phyloP scores from a whole-genome alignment of 1,140 invertebrate genomes.

The Pemphigus obesinymphae region DNA sequence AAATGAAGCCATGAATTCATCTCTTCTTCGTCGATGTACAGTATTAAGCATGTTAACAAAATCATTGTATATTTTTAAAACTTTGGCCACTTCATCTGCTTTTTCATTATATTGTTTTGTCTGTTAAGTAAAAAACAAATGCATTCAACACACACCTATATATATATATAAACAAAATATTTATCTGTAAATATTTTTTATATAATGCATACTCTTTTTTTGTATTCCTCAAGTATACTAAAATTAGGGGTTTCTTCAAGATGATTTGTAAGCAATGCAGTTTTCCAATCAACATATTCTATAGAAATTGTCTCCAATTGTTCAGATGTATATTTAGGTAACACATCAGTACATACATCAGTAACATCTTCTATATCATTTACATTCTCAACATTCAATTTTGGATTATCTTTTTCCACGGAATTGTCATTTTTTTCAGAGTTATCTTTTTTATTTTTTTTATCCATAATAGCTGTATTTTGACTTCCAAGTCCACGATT shows the following conservation, averaged over 20 bases:
- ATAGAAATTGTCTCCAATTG: conserved; percentile 63
- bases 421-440: conserved; percentile 57
- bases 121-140: conserved; percentile 50
- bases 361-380: conserved; percentile 49
- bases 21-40: conserved; percentile 61
- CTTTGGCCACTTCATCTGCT: conserved; percentile 73
- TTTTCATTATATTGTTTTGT: conserved; percentile 70
- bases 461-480: conserved; percentile 59
- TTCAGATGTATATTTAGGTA: conserved; percentile 62
- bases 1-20: conserved; percentile 90
- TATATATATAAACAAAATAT: not conserved
- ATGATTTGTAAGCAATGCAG: conserved; percentile 51
- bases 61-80: conserved; percentile 72
- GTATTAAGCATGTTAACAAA: conserved; percentile 70
- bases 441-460: no score
- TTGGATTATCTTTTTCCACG: conserved; percentile 52
- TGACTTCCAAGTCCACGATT: conserved; percentile 61
- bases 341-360: conserved; percentile 44
- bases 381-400: conserved; percentile 48
- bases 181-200: not conserved
- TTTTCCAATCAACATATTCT: conserved; percentile 52
- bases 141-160: no score
- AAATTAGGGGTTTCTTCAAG: conserved; percentile 77
- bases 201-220: conserved; percentile 54
- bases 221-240: conserved; percentile 69